Conservation (phyloP, 1,140 invertebrate species). For the Amyelois transitella region DNA sequence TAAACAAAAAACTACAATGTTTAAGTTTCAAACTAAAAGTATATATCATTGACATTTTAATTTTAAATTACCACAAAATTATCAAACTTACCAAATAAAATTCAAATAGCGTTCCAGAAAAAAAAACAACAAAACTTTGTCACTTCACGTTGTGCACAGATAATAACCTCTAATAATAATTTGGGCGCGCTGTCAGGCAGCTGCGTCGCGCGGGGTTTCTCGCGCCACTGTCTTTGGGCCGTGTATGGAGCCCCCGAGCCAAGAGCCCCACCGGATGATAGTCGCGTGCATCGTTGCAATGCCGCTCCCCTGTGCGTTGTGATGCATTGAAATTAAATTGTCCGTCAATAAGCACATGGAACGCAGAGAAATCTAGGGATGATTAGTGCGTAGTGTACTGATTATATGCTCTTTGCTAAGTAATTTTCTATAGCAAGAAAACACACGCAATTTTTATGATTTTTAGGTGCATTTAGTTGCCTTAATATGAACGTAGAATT, state of each 20-base stretch:
- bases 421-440: too few species aligned
- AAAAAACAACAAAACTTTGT: not conserved
- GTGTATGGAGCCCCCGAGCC: not conserved
- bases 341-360: not conserved
- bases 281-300: not conserved
- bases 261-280: not conserved
- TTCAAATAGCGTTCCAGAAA: not conserved
- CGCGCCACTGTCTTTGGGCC: not conserved
- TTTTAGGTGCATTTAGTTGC: too few species aligned
- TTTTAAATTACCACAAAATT: not conserved
- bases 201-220: not conserved
- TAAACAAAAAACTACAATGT: too few species aligned
- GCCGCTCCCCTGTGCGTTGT: not conserved
- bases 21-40: too few species aligned
- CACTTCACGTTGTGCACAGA: not conserved
- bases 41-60: too few species aligned
- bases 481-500: too few species aligned
- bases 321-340: not conserved
- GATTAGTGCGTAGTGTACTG: too few species aligned
- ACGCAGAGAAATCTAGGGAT: not conserved
- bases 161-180: not conserved
- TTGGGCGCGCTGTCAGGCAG: not conserved
- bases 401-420: too few species aligned
- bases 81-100: too few species aligned
- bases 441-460: too few species aligned